phyloP scores from a whole-genome alignment of 2,113 vertebrate species.

The Onychostruthus taczanowskii region DNA sequence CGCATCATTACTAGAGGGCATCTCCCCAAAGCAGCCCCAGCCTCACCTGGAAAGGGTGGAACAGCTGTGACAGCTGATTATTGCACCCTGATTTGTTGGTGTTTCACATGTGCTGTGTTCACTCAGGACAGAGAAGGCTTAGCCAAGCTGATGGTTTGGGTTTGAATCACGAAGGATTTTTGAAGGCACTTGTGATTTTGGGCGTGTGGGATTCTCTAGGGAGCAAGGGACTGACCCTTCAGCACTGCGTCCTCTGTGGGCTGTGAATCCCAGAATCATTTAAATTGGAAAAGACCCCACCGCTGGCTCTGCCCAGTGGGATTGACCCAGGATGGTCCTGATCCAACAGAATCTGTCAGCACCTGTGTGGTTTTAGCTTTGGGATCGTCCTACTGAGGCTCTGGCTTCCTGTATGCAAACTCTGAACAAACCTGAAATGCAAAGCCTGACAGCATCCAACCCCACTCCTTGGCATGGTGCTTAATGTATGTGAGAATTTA shows the following conservation, averaged over 20 bases:
- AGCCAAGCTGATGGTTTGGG: not conserved
- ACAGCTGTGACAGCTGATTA: not conserved
- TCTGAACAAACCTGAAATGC: not conserved
- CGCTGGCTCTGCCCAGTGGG: not conserved
- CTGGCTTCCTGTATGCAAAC: not conserved
- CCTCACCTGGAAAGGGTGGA: fast-evolving
- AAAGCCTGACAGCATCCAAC: not conserved
- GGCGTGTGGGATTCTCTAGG: not conserved
- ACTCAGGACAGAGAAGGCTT: not conserved
- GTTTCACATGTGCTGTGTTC: not conserved
- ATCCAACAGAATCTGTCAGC: not conserved
- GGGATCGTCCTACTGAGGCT: not conserved
- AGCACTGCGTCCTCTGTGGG: fast-evolving
- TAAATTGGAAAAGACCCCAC: not conserved
- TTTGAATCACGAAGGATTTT: not conserved
- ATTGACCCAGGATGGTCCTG: fast-evolving
- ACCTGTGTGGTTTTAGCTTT: not conserved
- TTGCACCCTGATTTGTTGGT: not conserved
- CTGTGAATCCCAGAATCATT: not conserved
- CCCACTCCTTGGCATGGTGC: not conserved
- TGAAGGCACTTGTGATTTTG: not conserved
- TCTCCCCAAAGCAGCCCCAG: not conserved
- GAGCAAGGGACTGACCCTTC: not conserved
- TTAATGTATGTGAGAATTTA: conserved; percentile 5
- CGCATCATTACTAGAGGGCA: not conserved